A percentile compares a stretch with the other conserved stretches of the same genome.
phyloP scores from a whole-genome alignment of 2,113 vertebrate species.

The Ammodytes marinus region DNA sequence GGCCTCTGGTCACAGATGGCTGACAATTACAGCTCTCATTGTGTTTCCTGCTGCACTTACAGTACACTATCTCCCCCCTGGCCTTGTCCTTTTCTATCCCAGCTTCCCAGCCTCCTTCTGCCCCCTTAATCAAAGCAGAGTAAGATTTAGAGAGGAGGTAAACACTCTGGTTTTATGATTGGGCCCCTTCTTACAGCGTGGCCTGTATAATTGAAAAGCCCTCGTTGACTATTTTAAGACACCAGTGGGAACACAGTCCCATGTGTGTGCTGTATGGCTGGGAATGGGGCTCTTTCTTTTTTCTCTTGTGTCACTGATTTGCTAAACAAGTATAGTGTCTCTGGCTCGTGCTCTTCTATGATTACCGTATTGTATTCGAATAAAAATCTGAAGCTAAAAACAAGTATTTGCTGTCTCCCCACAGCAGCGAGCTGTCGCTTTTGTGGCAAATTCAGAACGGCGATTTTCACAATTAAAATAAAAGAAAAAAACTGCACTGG shows the following conservation, averaged over 20 bases:
- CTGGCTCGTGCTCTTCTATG: conserved; percentile 31
- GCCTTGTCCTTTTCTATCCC: conserved; percentile 36
- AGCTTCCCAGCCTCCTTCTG: conserved; percentile 57
- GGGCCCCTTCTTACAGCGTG: conserved; percentile 78
- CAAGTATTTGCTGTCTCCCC: conserved; percentile 29
- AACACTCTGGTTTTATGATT: conserved; percentile 84
- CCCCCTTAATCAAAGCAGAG: conserved; percentile 77
- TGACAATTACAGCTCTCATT: conserved; percentile 71
- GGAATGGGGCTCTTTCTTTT: conserved; percentile 66
- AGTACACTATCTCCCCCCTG: conserved; percentile 24
- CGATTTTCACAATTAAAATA: conserved; percentile 26
- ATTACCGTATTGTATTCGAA: conserved; percentile 30
- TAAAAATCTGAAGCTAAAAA: conserved; percentile 40
- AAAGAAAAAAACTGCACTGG: conserved; percentile 20
- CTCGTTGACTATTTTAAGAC: conserved; percentile 82
- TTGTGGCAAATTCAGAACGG: conserved; percentile 3
- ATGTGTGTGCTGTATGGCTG: conserved; percentile 67
- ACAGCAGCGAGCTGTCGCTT: conserved; percentile 6
- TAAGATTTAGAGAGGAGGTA: conserved; percentile 81
- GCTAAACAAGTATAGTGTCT: conserved; percentile 49
- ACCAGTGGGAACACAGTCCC: conserved; percentile 80
- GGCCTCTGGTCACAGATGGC: conserved; percentile 63
- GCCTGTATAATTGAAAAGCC: conserved; percentile 85
- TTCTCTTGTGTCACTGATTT: conserved; percentile 51
- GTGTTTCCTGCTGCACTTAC: conserved; percentile 57